phyloP scores from a whole-genome alignment of 2,797 vertebrate species.

The Danio kyathit region DNA sequence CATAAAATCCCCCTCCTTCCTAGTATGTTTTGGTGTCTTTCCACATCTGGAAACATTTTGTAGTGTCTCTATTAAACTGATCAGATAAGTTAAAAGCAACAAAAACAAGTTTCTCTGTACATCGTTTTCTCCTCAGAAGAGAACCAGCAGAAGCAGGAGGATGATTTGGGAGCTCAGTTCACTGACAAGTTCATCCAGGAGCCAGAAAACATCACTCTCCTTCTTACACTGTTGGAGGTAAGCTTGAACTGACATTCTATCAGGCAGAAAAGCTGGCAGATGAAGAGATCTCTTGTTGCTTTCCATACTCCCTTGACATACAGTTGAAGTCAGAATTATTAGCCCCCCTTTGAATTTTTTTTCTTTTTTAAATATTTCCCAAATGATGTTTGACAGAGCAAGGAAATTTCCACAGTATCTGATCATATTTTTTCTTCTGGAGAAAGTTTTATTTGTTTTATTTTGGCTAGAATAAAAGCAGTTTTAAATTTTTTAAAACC shows the following conservation, averaged over 20 bases:
- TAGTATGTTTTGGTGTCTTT: not conserved
- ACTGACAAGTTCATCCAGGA: constrained; percentile 94
- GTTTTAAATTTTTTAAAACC: too few relatives aligned
- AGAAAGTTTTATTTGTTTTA: too few relatives aligned
- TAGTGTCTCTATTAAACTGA: not conserved
- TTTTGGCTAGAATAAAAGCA: too few relatives aligned
- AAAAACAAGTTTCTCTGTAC: constrained; percentile 9
- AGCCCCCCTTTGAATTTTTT: too few relatives aligned
- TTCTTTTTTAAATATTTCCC: too few relatives aligned
- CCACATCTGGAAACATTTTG: not conserved
- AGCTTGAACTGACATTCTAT: constrained; percentile 39
- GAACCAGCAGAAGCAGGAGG: constrained; percentile 86
- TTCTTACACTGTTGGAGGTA: constrained; percentile 94
- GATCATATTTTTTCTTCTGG: too few relatives aligned
- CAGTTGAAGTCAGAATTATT: too few relatives aligned
- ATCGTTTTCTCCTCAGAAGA: constrained; percentile 83
- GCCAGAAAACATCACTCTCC: constrained; percentile 89
- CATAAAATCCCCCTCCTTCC: not conserved
- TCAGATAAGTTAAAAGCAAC: not conserved
- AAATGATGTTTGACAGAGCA: too few relatives aligned
- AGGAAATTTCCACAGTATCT: too few relatives aligned
- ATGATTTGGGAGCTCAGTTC: constrained; percentile 92
- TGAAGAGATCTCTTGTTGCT: not conserved
- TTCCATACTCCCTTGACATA: not conserved
- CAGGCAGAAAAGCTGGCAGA: not conserved